phyloP scores from a whole-genome alignment of 2,888 invertebrate genomes.

The Diaphora mendica region DNA sequence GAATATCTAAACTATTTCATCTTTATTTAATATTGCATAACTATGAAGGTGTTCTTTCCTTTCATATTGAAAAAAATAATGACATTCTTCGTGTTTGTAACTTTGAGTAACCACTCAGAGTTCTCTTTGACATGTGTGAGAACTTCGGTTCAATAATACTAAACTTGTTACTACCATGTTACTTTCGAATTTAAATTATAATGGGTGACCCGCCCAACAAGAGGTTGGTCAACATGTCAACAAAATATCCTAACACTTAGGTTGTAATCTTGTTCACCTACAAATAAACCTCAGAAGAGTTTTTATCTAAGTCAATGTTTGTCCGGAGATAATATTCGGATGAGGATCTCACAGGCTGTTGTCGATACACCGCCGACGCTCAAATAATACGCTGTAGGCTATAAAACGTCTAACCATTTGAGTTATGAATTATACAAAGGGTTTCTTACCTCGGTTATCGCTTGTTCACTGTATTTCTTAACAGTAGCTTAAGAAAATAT shows the following conservation, averaged over 20 bases:
- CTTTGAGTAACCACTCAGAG: not conserved
- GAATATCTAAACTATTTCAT: no score
- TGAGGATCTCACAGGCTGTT: constrained; percentile 68
- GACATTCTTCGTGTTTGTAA: not conserved
- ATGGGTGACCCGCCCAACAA: not conserved
- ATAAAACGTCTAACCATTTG: constrained; percentile 42
- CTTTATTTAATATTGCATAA: not conserved
- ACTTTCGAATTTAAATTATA: not conserved
- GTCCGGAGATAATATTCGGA: constrained; percentile 67
- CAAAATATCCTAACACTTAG: constrained; percentile 2
- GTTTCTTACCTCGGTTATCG: constrained; percentile 36
- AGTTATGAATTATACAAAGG: constrained; percentile 39
- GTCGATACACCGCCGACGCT: constrained; percentile 51
- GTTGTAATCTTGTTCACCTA: constrained; percentile 27
- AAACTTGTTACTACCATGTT: not conserved
- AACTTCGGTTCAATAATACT: not conserved
- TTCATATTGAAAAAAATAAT: not conserved
- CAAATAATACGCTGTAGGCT: constrained; percentile 53
- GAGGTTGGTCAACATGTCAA: constrained; percentile 9
- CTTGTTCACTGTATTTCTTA: constrained; percentile 20
- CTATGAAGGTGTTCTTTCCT: not conserved
- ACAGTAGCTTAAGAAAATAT: not conserved
- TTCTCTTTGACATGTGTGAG: not conserved
- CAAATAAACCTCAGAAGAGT: constrained; percentile 57
- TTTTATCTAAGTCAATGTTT: constrained; percentile 70